Percentiles rank a stretch among this genome's conserved stretches.
These are phyloP conservation scores for Pelobates fuscus DNA, from an alignment of 2,113 vertebrate genomes.

Conservation along the genomic window DNA sequence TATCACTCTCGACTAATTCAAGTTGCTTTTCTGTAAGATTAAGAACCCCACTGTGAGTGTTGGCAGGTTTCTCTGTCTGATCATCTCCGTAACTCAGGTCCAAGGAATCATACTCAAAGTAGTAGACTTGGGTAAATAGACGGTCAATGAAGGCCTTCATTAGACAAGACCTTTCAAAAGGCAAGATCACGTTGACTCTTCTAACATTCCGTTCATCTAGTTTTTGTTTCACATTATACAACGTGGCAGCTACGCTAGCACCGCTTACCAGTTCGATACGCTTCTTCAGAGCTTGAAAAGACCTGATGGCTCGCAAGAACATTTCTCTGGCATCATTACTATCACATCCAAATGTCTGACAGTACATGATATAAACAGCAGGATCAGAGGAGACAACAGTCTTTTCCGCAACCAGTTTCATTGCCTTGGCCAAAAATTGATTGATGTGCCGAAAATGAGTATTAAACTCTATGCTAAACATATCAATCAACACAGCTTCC, in stretches of 20 bases:
- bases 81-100: constrained; percentile 53
- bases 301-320: constrained; percentile 48
- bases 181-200: constrained; percentile 71
- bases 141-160: constrained; percentile 70
- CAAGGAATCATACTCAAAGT: constrained; percentile 71
- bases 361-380: constrained; percentile 60
- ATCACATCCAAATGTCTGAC: constrained; percentile 51
- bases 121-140: constrained; percentile 83
- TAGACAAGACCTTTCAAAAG: constrained; percentile 59
- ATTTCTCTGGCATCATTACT: constrained; percentile 34
- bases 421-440: constrained; percentile 31
- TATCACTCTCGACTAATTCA: constrained; percentile 61
- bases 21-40: constrained; percentile 40
- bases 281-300: constrained; percentile 53
- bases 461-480: constrained; percentile 56
- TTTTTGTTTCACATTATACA: constrained; percentile 78
- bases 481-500: constrained; percentile 69
- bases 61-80: constrained; percentile 43
- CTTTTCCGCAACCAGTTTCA: constrained; percentile 35
- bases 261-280: constrained; percentile 62
- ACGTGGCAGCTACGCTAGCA: constrained; percentile 61
- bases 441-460: constrained; percentile 51
- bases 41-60: constrained; percentile 27
- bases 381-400: too few relatives aligned
- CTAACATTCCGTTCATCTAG: constrained; percentile 74